phyloP scores from a whole-genome alignment of 2,797 vertebrate genomes.

The Kryptopterus vitreolus region DNA sequence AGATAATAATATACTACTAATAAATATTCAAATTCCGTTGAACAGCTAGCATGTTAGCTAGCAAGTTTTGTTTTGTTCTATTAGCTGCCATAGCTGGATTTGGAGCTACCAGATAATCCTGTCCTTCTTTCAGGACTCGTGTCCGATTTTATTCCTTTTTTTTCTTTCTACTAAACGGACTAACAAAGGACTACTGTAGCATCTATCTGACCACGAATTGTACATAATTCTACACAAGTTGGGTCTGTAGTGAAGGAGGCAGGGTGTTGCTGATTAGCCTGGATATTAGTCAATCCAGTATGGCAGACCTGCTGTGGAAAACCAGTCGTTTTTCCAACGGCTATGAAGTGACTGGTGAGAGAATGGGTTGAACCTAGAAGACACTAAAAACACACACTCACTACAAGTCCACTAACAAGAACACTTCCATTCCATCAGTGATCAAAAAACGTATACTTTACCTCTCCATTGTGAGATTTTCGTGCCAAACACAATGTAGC shows the following conservation, averaged over 20 bases:
- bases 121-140: too few species aligned
- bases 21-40: background rate
- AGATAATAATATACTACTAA: background rate
- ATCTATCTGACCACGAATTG: background rate
- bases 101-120: background rate
- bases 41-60: background rate
- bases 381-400: too few species aligned
- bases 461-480: background rate
- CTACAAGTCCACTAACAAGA: constrained; percentile 12
- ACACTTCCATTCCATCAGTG: constrained; percentile 7
- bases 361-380: too few species aligned
- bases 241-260: background rate
- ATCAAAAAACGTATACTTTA: constrained; percentile 17
- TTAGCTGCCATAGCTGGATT: background rate
- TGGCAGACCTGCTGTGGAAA: constrained; percentile 9
- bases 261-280: constrained; percentile 9
- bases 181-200: too few species aligned
- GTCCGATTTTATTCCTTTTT: background rate
- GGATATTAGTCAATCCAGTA: background rate
- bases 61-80: background rate
- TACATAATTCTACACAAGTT: background rate
- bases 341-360: background rate
- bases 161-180: too few species aligned
- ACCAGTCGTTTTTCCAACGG: background rate
- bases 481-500: background rate